Percentiles rank a stretch among this genome's conserved stretches.
These are phyloP conservation scores for Borostomias antarcticus DNA, from an alignment of 2,797 vertebrate genomes.

Conservation along the genomic window DNA sequence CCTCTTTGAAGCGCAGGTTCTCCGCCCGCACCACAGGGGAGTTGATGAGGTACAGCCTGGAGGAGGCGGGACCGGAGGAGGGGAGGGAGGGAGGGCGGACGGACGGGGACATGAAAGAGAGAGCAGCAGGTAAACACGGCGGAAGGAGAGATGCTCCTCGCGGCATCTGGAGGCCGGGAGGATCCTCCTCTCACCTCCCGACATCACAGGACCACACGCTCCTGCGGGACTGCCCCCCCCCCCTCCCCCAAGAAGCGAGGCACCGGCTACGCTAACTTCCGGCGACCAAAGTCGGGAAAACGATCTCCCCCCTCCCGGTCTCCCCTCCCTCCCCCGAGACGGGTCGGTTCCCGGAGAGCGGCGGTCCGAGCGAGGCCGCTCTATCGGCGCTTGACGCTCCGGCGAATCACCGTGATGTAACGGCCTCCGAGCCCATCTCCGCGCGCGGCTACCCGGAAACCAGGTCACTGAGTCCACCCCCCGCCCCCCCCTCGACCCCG, in stretches of 20 bases:
- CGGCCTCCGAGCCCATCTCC: not conserved
- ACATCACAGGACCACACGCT: not conserved
- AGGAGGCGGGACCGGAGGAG: not conserved
- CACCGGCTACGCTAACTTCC: not conserved
- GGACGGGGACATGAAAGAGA: not conserved
- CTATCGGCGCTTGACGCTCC: not conserved
- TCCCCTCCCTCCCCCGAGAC: not conserved
- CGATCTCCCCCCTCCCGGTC: not conserved
- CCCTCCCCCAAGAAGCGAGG: too few species aligned
- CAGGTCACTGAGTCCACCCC: not conserved
- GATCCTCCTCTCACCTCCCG: not conserved
- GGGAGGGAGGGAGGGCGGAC: not conserved
- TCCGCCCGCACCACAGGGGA: conserved; percentile 97
- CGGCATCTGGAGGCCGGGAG: too few species aligned
- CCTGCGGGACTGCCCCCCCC: too few species aligned
- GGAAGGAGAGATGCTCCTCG: not conserved
- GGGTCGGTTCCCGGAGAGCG: conserved; percentile 20
- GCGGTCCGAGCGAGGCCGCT: not conserved
- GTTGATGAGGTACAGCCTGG: conserved; percentile 95
- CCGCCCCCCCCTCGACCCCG: not conserved
- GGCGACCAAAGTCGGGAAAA: too few species aligned
- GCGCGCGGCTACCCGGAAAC: conserved; percentile 4
- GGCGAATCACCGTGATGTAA: conserved; percentile 14
- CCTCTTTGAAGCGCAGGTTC: conserved; percentile 97
- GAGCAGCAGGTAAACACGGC: not conserved